These are phyloP conservation scores for Caracal caracal DNA, from an alignment of 2,113 vertebrate species.

Conservation along the genomic window DNA sequence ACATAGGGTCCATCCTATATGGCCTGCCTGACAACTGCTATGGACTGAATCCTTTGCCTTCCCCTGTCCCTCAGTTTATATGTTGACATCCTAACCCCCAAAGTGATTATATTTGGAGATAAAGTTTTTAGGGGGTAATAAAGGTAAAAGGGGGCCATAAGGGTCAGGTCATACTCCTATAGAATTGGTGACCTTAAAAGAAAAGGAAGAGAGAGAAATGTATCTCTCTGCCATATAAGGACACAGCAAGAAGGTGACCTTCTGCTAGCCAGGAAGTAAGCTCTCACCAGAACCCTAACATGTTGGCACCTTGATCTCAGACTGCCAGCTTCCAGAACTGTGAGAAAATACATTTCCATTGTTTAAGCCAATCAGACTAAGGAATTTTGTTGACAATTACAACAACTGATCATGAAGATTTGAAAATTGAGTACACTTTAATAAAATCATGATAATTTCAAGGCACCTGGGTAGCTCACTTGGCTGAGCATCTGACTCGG, in stretches of 20 bases:
- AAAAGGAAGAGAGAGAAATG: not conserved
- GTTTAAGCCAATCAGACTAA: not conserved
- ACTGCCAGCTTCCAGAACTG: not conserved
- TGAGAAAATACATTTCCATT: not conserved
- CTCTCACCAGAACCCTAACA: not conserved
- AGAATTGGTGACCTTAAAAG: not conserved
- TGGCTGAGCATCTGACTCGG: no score
- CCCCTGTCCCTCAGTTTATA: not conserved
- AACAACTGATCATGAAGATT: not conserved
- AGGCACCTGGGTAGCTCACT: no score
- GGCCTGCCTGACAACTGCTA: not conserved
- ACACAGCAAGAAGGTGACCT: not conserved
- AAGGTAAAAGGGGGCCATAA: not conserved
- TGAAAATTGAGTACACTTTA: not conserved
- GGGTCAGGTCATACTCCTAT: not conserved
- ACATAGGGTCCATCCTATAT: not conserved
- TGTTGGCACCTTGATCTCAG: not conserved
- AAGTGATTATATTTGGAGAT: not conserved
- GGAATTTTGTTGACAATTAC: not conserved
- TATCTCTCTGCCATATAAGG: not conserved
- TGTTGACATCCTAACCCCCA: not conserved
- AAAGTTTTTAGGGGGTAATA: not conserved
- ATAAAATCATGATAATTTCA: not conserved
- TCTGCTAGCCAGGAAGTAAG: not conserved
- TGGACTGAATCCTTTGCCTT: not conserved